Conservation (phyloP, 2,797 vertebrate genomes). For the Sylvilagus floridanus region DNA sequence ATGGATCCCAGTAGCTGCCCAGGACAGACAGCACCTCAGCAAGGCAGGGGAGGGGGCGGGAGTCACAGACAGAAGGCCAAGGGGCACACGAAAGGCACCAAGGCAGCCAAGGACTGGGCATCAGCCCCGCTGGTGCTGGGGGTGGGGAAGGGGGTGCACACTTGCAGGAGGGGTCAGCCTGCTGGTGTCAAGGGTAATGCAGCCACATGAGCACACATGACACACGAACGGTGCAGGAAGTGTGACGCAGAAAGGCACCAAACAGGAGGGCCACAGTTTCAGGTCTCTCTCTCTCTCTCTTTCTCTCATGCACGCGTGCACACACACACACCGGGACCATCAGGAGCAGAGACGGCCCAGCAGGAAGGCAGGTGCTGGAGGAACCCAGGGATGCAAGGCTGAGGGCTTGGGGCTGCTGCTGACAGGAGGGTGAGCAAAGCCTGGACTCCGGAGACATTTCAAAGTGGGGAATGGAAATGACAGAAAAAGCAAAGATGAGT, state of each 20-base stretch:
- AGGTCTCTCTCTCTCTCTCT: not conserved
- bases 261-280: not conserved
- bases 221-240: not conserved
- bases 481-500: slow-evolving; percentile 21
- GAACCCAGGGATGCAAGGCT: not conserved
- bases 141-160: not conserved
- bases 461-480: not conserved
- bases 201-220: not conserved
- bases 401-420: not conserved
- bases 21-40: not conserved
- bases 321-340: not conserved
- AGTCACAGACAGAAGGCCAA: not conserved
- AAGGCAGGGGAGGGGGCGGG: not conserved
- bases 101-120: not conserved
- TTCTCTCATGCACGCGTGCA: too few relatives aligned
- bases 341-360: not conserved
- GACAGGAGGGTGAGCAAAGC: not conserved
- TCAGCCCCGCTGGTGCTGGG: not conserved
- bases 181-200: not conserved
- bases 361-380: not conserved
- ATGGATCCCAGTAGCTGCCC: not conserved
- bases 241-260: not conserved
- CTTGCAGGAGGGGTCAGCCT: not conserved
- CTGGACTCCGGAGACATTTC: not conserved
- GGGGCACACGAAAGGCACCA: not conserved